Evolutionary conservation across 2,888 invertebrate species (phyloP).

Genomic region (Epirrhoe tristata): DNA sequence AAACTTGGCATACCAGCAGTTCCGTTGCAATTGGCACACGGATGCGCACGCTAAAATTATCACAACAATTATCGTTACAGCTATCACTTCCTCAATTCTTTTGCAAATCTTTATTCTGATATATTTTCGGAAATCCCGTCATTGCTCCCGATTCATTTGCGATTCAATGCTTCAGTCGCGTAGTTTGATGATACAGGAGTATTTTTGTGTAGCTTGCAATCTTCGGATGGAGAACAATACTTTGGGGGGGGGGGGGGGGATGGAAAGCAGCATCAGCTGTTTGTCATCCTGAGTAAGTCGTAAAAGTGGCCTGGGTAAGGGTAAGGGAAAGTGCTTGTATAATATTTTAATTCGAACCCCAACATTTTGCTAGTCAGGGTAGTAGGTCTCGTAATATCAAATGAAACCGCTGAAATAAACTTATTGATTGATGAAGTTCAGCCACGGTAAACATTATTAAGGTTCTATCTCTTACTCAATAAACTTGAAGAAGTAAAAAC

Average conservation of each 20-base stretch:
- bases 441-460: background rate
- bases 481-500: background rate
- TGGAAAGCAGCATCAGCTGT: conserved; percentile 30
- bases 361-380: conserved; percentile 7
- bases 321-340: conserved; percentile 8
- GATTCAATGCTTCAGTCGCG: background rate
- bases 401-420: background rate
- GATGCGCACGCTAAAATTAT: conserved; percentile 46
- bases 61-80: conserved; percentile 40
- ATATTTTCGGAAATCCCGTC: conserved; percentile 4
- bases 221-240: conserved; percentile 1
- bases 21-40: conserved; percentile 47
- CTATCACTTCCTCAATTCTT: conserved; percentile 34
- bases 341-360: conserved; percentile 23
- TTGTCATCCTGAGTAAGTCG: conserved; percentile 21
- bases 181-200: background rate
- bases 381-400: background rate
- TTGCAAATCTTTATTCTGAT: conserved; percentile 11
- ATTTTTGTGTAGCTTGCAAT: conserved; percentile 9
- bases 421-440: conserved; percentile 9
- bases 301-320: conserved; percentile 27
- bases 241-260: conserved; percentile 13
- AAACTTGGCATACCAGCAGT: conserved; percentile 48
- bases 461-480: background rate
- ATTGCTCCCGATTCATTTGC: background rate